Base-by-base conservation (phyloP, 2,888 invertebrate genomes). In the Drepanosiphum platanoidis region DNA sequence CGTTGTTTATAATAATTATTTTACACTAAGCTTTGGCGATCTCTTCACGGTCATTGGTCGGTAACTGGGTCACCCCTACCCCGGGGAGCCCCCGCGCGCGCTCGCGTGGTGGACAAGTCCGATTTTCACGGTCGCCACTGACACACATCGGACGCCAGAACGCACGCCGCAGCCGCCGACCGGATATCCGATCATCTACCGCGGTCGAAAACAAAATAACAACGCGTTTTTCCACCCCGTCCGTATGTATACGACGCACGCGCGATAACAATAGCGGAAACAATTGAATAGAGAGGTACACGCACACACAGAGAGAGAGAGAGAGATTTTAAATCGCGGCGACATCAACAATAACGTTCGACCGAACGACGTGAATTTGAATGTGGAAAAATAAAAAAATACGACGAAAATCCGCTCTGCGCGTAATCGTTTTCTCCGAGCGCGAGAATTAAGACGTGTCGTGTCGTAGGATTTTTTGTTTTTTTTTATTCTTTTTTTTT, bases 81-180 rank as follows among this genome's bases (percentile, higher is more conserved):
- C 52, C n/a, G n/a, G 30, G 3, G 8, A 18, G 13, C 46, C 32
- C 11, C 13, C 36, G 32, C 71, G 3, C 15, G 34, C 46, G 46
- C 36, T 22, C 71, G 3, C 15, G 34, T 64, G 46, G 68, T 46
- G n/a, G 72, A 74, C 46, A 34, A 64, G 72, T 64, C 64, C 74
- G 83, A 74, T 84, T 84, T 84, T 84, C 84, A 84, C 84, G 84
- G 84, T 84, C 84, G 84, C 77, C n/a, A 66, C 68, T 84, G 84
- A 84, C 84, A 84, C 77, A 84, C 84, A 84, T 84, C 68, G 68
- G 34, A 61, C 39, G 15, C 61, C 42, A 58, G 15, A 72, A 58
- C 64, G 32, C 58, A 27, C 34, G 36, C 27, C 64, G 32, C 58
- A 27, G 27, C 52, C 27, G 34, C 36, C 58, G 75, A 58, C 84